These are phyloP conservation scores for Subacronicta megacephala DNA, from an alignment of 2,888 invertebrate species.

Conservation along the genomic window DNA sequence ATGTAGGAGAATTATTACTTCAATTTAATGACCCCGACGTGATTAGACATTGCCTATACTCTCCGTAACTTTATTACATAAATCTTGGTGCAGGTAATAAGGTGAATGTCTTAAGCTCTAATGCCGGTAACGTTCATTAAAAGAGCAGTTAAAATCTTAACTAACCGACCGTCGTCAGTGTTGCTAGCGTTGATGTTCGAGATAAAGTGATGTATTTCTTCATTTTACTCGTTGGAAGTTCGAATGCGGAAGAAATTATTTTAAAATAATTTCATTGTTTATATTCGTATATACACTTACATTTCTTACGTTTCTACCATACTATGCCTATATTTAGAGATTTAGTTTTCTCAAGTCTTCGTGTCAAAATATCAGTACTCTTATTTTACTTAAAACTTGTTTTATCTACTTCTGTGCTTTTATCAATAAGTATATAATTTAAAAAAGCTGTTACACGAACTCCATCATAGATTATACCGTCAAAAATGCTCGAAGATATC, in stretches of 20 bases:
- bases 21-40: slow-evolving; percentile 83
- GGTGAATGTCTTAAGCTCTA: slow-evolving; percentile 70
- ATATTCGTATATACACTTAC: too few species aligned
- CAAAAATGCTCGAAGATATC: not conserved
- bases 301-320: too few species aligned
- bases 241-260: slow-evolving; percentile 13
- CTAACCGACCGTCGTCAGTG: slow-evolving; percentile 54
- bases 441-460: not conserved
- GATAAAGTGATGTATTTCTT: slow-evolving; percentile 46
- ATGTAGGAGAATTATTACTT: slow-evolving; percentile 86
- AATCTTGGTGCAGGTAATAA: slow-evolving; percentile 76
- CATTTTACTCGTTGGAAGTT: slow-evolving; percentile 34
- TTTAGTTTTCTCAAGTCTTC: not conserved
- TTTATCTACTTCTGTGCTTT: not conserved
- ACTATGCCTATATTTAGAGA: too few species aligned
- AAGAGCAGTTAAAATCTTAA: slow-evolving; percentile 66
- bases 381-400: too few species aligned
- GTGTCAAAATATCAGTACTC: too few species aligned
- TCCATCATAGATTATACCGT: not conserved
- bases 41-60: slow-evolving; percentile 83
- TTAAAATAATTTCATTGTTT: not conserved
- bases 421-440: too few species aligned
- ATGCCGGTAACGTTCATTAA: slow-evolving; percentile 70
- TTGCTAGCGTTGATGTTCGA: slow-evolving; percentile 39
- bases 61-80: slow-evolving; percentile 82